phyloP scores from a whole-genome alignment of 2,797 vertebrate genomes.

The Philypnodon macrostomus region DNA sequence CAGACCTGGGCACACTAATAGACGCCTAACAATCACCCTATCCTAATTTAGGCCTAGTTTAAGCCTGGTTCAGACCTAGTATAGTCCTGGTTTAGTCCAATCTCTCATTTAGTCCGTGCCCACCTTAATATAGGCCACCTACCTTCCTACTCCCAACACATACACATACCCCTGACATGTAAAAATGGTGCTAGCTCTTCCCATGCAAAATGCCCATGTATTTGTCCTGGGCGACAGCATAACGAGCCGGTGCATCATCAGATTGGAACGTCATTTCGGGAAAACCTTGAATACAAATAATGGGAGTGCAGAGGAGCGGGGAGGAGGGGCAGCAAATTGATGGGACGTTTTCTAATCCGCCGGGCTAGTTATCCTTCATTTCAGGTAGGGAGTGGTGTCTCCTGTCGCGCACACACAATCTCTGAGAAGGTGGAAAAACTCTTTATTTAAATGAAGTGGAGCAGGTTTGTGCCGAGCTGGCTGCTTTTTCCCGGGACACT shows the following conservation, averaged over 20 bases:
- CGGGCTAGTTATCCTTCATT: constrained; percentile 91
- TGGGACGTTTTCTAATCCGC: constrained; percentile 91
- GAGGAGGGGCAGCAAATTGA: constrained; percentile 75
- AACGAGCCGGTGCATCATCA: constrained; percentile 99
- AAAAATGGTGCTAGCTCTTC: constrained; percentile 99
- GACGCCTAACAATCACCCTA: no score
- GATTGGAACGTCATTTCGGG: constrained; percentile 99
- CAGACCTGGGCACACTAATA: no score
- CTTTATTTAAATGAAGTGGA: constrained; percentile 81
- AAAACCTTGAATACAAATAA: constrained; percentile 99
- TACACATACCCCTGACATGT: constrained; percentile 85
- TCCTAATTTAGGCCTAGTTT: no score
- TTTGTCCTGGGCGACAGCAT: constrained; percentile 99
- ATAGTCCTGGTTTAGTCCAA: no score
- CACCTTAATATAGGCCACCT: no score
- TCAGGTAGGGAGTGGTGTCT: constrained; percentile 77
- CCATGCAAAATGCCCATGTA: constrained; percentile 97
- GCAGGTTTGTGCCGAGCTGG: constrained; percentile 75
- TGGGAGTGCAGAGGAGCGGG: constrained; percentile 59
- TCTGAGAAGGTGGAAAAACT: constrained; percentile 43
- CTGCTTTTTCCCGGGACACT: constrained; percentile 73
- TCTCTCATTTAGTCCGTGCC: no score
- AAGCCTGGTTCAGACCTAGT: no score
- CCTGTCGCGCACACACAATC: constrained; percentile 58
- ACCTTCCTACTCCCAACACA: constrained; percentile 5